Percentiles rank a stretch among this genome's conserved stretches.
Evolutionary conservation across 2,888 invertebrate genomes (phyloP).

Genomic region (Plebejus melissa): DNA sequence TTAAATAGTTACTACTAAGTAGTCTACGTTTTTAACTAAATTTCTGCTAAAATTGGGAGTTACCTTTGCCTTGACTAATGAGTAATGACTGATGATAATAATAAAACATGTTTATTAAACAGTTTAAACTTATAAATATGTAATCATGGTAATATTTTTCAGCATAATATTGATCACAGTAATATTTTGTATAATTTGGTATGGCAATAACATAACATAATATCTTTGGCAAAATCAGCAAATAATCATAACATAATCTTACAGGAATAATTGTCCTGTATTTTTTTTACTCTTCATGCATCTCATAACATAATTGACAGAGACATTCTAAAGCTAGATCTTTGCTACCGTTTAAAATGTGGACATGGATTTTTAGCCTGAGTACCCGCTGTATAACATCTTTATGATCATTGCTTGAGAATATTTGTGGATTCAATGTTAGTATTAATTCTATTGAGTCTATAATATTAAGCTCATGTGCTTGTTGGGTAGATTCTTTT

Average conservation of each 20-base stretch:
- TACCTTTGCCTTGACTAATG: too few relatives aligned
- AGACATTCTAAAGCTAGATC: conserved; percentile 65
- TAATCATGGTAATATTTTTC: too few relatives aligned
- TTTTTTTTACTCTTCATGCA: not conserved
- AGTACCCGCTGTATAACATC: conserved; percentile 60
- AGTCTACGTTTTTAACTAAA: not conserved
- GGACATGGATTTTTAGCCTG: conserved; percentile 67
- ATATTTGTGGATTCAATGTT: conserved; percentile 58
- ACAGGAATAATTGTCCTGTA: not conserved
- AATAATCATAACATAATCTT: not conserved
- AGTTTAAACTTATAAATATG: too few relatives aligned
- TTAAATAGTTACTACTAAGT: not conserved
- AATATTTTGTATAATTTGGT: too few relatives aligned
- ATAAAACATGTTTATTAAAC: too few relatives aligned
- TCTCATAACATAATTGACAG: conserved; percentile 62
- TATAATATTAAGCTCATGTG: conserved; percentile 54
- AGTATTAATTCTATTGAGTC: conserved; percentile 62
- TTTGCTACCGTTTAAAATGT: conserved; percentile 61
- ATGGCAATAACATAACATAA: not conserved
- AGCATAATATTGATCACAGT: too few relatives aligned
- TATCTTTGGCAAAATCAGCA: not conserved
- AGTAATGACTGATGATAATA: too few relatives aligned
- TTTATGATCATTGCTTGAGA: conserved; percentile 54
- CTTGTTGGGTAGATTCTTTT: conserved; percentile 44
- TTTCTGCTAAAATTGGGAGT: not conserved